Evolutionary conservation across 2,888 invertebrate species (phyloP).

Genomic region (Rhagophthalmus giganteus): DNA sequence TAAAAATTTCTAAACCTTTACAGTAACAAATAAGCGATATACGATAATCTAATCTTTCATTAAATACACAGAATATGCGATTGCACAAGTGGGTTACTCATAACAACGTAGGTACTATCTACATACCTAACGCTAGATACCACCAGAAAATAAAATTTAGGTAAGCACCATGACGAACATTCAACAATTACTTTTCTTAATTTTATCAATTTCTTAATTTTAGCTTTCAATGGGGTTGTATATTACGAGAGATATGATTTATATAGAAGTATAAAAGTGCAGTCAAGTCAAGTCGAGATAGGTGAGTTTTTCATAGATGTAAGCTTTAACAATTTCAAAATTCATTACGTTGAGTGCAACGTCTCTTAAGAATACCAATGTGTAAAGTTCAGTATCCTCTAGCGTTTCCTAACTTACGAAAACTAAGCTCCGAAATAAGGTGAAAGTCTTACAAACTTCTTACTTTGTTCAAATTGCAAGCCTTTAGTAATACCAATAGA

Average conservation of each 20-base stretch:
- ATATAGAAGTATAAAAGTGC: too few relatives aligned
- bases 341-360: not conserved
- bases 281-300: too few relatives aligned
- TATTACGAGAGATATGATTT: too few relatives aligned
- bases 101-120: conserved; percentile 4
- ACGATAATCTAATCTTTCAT: conserved; percentile 22
- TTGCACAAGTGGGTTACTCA: conserved; percentile 15
- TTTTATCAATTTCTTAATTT: too few relatives aligned
- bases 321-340: too few relatives aligned
- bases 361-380: not conserved
- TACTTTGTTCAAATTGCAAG: not conserved
- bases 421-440: not conserved
- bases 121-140: conserved; percentile 1
- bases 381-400: not conserved
- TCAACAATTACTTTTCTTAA: too few relatives aligned
- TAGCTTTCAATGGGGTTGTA: too few relatives aligned
- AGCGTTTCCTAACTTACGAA: not conserved
- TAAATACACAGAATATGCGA: conserved; percentile 20
- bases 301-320: too few relatives aligned
- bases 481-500: not conserved
- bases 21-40: conserved; percentile 3
- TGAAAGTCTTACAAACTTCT: not conserved
- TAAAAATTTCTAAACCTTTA: too few relatives aligned
- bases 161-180: too few relatives aligned
- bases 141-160: not conserved